Evolutionary conservation across 92 coral and sea anemone species (phyloP).

Genomic region (Palythoa grandis): DNA sequence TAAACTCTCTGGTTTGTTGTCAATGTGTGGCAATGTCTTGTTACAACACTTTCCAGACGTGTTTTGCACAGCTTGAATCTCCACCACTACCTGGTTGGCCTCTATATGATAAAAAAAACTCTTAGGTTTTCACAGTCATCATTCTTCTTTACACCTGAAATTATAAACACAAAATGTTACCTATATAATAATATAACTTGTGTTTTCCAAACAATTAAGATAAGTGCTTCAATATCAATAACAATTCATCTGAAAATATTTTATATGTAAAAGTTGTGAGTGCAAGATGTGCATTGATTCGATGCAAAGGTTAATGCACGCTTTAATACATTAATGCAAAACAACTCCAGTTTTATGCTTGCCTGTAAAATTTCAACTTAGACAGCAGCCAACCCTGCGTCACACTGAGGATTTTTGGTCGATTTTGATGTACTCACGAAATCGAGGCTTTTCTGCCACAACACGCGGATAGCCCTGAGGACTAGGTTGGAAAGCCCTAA

Average conservation of each 20-base stretch:
- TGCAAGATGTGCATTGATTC: no score
- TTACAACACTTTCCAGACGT: background rate
- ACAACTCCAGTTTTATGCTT: no score
- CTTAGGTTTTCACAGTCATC: background rate
- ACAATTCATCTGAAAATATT: no score
- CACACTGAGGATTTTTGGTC: conserved; percentile 50
- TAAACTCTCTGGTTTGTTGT: background rate
- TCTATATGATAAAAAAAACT: background rate
- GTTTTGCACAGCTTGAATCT: background rate
- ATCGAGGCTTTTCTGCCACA: conserved; percentile 45
- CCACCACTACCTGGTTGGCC: background rate
- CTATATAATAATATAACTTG: no score
- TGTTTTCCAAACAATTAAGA: no score
- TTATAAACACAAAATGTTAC: background rate
- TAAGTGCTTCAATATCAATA: no score
- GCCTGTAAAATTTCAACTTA: no score
- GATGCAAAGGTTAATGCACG: no score
- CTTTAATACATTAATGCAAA: no score
- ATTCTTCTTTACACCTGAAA: background rate
- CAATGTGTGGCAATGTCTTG: background rate
- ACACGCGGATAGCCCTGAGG: conserved; percentile 28
- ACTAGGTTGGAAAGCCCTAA: conserved; percentile 38
- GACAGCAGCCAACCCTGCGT: no score
- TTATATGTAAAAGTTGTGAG: no score
- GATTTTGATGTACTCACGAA: conserved; percentile 37